Evolutionary conservation across 64 coral and sea anemone genomes (phyloP).

Genomic region (Platygyra sinensis): DNA sequence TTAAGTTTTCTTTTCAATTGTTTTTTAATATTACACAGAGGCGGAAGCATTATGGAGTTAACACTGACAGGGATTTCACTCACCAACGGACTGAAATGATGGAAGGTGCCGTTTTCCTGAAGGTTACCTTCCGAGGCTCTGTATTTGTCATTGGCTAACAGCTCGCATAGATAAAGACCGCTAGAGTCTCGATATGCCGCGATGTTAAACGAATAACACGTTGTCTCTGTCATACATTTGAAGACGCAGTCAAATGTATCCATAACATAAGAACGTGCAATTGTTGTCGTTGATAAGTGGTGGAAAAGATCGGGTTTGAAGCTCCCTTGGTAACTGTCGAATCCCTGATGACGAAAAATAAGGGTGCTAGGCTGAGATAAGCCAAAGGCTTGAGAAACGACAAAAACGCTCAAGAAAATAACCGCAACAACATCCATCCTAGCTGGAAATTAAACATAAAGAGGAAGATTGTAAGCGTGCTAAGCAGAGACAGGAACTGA

Average conservation of each 20-base stretch:
- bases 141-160: not conserved
- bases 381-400: not conserved
- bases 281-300: not conserved
- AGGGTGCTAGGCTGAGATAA: not conserved
- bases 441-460: not conserved
- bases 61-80: not conserved
- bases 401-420: no score
- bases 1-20: no score
- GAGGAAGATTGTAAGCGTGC: no score
- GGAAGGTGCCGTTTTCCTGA: not conserved
- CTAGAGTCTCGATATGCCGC: not conserved
- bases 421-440: not conserved
- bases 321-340: not conserved
- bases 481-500: no score
- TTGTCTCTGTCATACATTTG: not conserved
- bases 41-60: no score
- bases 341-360: not conserved
- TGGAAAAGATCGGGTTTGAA: not conserved
- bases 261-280: not conserved
- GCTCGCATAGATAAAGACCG: not conserved
- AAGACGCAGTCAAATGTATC: slow-evolving; percentile 6
- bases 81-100: slow-evolving; percentile 34
- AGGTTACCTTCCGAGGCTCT: not conserved
- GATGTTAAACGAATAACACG: slow-evolving; percentile 1
- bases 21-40: no score